A percentile compares a stretch with the other conserved stretches of the same genome.
Conservation (phyloP, 2,888 invertebrate species). For the Andrena trimmerana region DNA sequence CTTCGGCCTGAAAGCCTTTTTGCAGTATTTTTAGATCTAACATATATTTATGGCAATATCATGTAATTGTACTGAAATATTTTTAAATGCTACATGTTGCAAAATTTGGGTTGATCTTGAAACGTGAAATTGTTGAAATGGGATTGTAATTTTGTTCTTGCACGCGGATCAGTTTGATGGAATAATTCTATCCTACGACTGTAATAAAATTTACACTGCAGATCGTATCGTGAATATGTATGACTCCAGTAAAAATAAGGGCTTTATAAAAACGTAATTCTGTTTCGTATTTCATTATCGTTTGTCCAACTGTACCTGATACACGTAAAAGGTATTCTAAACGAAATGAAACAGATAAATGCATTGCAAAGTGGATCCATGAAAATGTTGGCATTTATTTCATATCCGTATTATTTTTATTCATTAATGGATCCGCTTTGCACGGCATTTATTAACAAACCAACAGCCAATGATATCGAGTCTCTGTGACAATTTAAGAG, state of each 20-base stretch:
- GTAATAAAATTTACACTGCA: background rate
- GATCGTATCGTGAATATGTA: background rate
- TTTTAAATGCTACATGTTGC: too few species aligned
- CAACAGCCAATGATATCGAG: slow-evolving; percentile 78
- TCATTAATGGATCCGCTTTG: slow-evolving; percentile 22
- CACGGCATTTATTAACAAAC: slow-evolving; percentile 77
- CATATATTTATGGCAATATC: too few species aligned
- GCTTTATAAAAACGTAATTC: background rate
- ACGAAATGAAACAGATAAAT: slow-evolving; percentile 38
- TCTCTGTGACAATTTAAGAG: slow-evolving; percentile 47
- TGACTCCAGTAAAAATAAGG: background rate
- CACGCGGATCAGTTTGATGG: too few species aligned
- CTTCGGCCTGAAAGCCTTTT: too few species aligned
- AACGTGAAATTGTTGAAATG: too few species aligned
- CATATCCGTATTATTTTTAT: background rate
- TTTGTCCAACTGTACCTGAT: slow-evolving; percentile 30
- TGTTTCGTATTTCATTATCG: slow-evolving; percentile 43
- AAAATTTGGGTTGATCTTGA: too few species aligned
- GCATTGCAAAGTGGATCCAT: slow-evolving; percentile 41
- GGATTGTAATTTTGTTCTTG: too few species aligned
- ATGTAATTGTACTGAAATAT: too few species aligned
- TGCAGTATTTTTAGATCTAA: too few species aligned
- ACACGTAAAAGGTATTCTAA: slow-evolving; percentile 12
- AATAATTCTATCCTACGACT: too few species aligned
- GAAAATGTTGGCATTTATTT: background rate